phyloP scores from a whole-genome alignment of 2,888 invertebrate genomes.

The Tetragnatha montana region DNA sequence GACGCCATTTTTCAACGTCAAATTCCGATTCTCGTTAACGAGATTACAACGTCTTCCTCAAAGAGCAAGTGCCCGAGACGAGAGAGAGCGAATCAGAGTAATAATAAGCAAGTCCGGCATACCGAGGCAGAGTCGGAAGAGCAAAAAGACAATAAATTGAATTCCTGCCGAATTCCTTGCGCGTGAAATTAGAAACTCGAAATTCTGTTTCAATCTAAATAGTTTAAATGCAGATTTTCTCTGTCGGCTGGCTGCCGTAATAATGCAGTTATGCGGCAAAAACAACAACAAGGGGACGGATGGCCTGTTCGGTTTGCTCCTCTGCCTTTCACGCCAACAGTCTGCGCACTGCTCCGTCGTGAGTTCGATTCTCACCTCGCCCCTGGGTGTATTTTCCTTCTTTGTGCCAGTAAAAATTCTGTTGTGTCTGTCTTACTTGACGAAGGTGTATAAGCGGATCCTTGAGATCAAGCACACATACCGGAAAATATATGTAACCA shows the following conservation, averaged over 20 bases:
- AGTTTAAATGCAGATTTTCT: neutral
- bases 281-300: too few species aligned
- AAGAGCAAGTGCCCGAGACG: neutral
- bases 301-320: too few species aligned
- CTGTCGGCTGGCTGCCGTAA: neutral
- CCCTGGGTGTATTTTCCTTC: too few species aligned
- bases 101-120: neutral
- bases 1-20: neutral
- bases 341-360: too few species aligned
- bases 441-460: too few species aligned
- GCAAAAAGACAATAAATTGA: neutral
- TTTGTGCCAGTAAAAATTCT: too few species aligned
- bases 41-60: neutral
- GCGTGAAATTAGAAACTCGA: constrained; percentile 1
- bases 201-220: neutral
- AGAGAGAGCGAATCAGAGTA: neutral
- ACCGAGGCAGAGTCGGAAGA: neutral
- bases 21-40: neutral
- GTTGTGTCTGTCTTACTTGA: too few species aligned
- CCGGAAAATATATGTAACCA: too few species aligned
- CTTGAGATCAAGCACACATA: too few species aligned
- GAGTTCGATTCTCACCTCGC: too few species aligned
- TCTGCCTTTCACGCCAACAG: too few species aligned
- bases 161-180: neutral
- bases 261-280: neutral